Percentiles rank a stretch among this genome's conserved stretches.
These are phyloP conservation scores for Synanthedon andrenaeformis DNA, from an alignment of 2,888 invertebrate genomes.

Conservation along the genomic window DNA sequence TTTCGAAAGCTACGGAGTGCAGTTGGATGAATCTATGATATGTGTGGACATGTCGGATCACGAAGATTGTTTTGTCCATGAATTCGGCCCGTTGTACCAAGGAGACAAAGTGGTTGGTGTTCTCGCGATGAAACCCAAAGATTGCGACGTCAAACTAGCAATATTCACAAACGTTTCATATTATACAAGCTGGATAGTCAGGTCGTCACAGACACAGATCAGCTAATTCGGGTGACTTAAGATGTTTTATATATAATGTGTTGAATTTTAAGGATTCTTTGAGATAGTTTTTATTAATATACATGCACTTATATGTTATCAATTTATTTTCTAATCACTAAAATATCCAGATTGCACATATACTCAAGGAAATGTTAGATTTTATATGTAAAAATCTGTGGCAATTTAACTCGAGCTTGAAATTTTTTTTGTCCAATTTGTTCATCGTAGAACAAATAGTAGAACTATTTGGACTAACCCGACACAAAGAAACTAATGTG, in stretches of 20 bases:
- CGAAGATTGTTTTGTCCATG: conserved; percentile 48
- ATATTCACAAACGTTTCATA: conserved; percentile 28
- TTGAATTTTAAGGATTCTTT: background rate
- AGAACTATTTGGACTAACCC: too few relatives aligned
- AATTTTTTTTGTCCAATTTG: too few relatives aligned
- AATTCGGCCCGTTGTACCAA: conserved; percentile 46
- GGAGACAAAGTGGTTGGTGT: conserved; percentile 41
- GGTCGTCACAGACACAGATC: conserved; percentile 12
- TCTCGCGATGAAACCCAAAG: conserved; percentile 32
- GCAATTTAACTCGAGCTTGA: too few relatives aligned
- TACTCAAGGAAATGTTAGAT: too few relatives aligned
- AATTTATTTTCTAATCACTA: too few relatives aligned
- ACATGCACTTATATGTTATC: too few relatives aligned
- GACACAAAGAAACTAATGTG: too few relatives aligned
- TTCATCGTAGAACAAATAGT: too few relatives aligned
- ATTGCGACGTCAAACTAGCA: conserved; percentile 31
- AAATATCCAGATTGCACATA: too few relatives aligned
- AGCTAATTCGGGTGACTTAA: conserved; percentile 10
- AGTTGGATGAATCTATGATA: conserved; percentile 33
- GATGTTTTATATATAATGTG: background rate
- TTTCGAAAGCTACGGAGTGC: conserved; percentile 34
- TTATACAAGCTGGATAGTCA: conserved; percentile 22
- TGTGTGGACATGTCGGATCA: conserved; percentile 39
- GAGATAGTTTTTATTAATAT: too few relatives aligned
- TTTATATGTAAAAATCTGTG: too few relatives aligned